Evolutionary conservation across 1,140 invertebrate species (phyloP).

Genomic region (Leptinotarsa lineolata): DNA sequence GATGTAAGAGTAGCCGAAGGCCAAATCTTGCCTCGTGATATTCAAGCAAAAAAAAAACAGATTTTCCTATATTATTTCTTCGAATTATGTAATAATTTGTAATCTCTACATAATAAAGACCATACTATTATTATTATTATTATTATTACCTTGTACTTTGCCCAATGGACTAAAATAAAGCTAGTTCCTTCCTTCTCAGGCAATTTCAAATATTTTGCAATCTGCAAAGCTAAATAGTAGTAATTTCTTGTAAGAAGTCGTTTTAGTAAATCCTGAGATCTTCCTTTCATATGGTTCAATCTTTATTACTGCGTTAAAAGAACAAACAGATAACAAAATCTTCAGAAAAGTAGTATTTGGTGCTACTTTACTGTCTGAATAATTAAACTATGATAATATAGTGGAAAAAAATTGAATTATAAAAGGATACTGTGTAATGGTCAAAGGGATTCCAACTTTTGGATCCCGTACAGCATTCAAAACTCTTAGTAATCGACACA

Average conservation of each 20-base stretch:
- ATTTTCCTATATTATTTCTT: no score
- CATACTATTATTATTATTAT: neutral
- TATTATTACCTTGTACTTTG: slow-evolving; percentile 85
- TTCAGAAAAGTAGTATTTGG: no score
- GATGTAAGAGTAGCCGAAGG: no score
- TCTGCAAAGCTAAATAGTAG: slow-evolving; percentile 88
- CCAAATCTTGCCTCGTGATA: no score
- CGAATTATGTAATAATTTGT: no score
- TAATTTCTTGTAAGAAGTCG: slow-evolving; percentile 86
- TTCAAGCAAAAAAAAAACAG: no score
- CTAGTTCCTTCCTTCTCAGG: slow-evolving; percentile 81
- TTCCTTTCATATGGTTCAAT: slow-evolving; percentile 71
- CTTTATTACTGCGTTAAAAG: slow-evolving; percentile 56
- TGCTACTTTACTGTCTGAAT: no score
- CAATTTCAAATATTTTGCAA: slow-evolving; percentile 87
- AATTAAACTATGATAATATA: no score
- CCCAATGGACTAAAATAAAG: slow-evolving; percentile 94
- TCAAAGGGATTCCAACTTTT: slow-evolving; percentile 88
- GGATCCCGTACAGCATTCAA: slow-evolving; percentile 88
- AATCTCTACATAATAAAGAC: no score
- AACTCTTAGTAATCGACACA: slow-evolving; percentile 85
- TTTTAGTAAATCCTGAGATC: slow-evolving; percentile 78
- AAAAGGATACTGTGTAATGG: slow-evolving; percentile 87
- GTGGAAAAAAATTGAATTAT: no score
- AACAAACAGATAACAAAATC: no score